Conservation (phyloP, 2,113 vertebrate species). For the Bubo blakistoni region DNA sequence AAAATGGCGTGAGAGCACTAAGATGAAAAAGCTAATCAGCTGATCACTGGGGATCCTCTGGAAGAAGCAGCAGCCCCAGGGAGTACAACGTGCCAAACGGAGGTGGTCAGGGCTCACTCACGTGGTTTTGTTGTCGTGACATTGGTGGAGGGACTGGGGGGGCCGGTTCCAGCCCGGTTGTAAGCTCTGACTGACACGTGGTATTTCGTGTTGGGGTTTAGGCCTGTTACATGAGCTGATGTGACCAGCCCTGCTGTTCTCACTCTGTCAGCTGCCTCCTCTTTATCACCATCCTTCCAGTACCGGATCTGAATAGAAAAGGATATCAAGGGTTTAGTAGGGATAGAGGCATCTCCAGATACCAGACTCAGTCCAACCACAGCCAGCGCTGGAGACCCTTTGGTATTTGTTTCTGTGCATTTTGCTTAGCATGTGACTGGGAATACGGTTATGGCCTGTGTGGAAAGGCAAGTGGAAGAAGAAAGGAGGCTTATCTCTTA, state of each 20-base stretch:
- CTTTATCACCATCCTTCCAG: slow-evolving; percentile 91
- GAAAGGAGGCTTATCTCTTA: background rate
- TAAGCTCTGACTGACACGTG: slow-evolving; percentile 89
- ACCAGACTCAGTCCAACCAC: background rate
- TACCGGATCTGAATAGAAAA: slow-evolving; percentile 83
- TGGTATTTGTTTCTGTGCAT: background rate
- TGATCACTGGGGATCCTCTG: background rate
- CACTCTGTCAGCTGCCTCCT: slow-evolving; percentile 90
- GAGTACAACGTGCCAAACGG: rapidly evolving
- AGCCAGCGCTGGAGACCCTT: background rate
- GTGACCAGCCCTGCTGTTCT: slow-evolving; percentile 86
- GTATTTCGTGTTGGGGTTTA: slow-evolving; percentile 90
- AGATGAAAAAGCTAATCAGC: background rate
- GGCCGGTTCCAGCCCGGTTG: slow-evolving; percentile 92
- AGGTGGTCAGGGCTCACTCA: slow-evolving; percentile 63
- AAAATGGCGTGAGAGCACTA: background rate
- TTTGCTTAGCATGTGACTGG: background rate
- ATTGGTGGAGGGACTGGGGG: slow-evolving; percentile 82
- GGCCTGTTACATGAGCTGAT: slow-evolving; percentile 79
- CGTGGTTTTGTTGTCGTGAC: slow-evolving; percentile 89
- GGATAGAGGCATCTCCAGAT: background rate
- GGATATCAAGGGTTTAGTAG: background rate
- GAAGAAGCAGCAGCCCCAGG: background rate
- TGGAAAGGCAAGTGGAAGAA: background rate
- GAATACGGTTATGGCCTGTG: background rate